Percentiles rank a stretch among this genome's conserved stretches.
phyloP scores from a whole-genome alignment of 2,888 invertebrate species.

The Lycocerus yunnanus region DNA sequence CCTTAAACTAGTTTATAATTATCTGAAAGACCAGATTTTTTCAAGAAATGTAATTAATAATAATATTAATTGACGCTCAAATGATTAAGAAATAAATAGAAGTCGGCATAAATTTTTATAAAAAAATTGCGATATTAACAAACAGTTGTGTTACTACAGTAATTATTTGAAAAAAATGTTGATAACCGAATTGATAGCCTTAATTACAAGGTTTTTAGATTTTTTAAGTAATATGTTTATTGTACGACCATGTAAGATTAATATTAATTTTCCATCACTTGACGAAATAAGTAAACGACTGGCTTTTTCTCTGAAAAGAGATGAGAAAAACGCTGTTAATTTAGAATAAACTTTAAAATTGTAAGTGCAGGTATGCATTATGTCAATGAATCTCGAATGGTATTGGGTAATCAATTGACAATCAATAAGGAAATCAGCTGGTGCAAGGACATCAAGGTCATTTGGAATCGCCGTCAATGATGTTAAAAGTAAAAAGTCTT shows the following conservation, averaged over 20 bases:
- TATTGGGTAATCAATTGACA: too few relatives aligned
- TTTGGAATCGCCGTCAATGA: too few relatives aligned
- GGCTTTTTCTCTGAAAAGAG: too few relatives aligned
- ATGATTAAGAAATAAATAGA: conserved; percentile 16
- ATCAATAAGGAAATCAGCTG: too few relatives aligned
- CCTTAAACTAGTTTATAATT: background rate
- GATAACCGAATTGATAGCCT: conserved; percentile 20
- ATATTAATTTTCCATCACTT: background rate
- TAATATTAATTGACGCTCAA: conserved; percentile 1
- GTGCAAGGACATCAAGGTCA: too few relatives aligned
- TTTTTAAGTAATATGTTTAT: background rate
- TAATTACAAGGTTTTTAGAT: conserved; percentile 3
- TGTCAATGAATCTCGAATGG: too few relatives aligned
- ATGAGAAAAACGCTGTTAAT: background rate
- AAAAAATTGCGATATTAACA: conserved; percentile 2
- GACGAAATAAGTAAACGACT: too few relatives aligned
- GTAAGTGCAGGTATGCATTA: background rate
- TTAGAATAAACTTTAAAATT: background rate
- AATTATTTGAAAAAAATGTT: conserved; percentile 5
- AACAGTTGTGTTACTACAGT: conserved; percentile 17
- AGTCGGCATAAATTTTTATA: background rate
- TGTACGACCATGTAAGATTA: background rate
- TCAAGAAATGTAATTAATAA: conserved; percentile 10
- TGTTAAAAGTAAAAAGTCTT: too few relatives aligned
- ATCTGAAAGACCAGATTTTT: background rate